A percentile compares a stretch with the other conserved stretches of the same genome.
These are phyloP conservation scores for Ammodramus savannarum DNA, from an alignment of 2,113 vertebrate genomes.

Conservation along the genomic window DNA sequence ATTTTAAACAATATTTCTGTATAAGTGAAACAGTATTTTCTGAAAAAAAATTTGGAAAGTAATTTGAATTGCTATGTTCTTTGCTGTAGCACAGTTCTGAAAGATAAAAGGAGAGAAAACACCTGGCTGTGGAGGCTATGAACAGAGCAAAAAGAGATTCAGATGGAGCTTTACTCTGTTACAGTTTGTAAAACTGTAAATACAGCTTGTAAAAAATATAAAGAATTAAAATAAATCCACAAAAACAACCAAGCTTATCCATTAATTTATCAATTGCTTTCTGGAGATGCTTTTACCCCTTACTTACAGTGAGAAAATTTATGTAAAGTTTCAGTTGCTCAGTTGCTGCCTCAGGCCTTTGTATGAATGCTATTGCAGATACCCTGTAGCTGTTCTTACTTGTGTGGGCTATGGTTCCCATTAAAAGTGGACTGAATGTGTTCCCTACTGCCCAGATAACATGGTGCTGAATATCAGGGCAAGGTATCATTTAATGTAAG, in stretches of 20 bases:
- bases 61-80: background rate
- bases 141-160: background rate
- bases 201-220: background rate
- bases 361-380: background rate
- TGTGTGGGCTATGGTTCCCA: rapidly evolving
- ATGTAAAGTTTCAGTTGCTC: background rate
- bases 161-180: background rate
- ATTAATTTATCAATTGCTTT: background rate
- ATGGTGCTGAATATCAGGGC: background rate
- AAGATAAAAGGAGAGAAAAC: background rate
- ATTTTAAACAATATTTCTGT: background rate
- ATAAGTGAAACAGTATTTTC: background rate
- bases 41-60: background rate
- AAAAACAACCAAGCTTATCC: background rate
- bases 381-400: background rate
- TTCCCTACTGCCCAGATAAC: background rate
- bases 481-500: background rate
- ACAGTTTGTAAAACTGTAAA: background rate
- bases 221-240: rapidly evolving
- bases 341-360: background rate
- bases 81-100: background rate
- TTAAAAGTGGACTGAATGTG: background rate
- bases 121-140: background rate
- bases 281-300: background rate
- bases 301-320: background rate